Evolutionary conservation across 1,140 invertebrate species (phyloP).

Genomic region (Ctenoplectra terminalis): DNA sequence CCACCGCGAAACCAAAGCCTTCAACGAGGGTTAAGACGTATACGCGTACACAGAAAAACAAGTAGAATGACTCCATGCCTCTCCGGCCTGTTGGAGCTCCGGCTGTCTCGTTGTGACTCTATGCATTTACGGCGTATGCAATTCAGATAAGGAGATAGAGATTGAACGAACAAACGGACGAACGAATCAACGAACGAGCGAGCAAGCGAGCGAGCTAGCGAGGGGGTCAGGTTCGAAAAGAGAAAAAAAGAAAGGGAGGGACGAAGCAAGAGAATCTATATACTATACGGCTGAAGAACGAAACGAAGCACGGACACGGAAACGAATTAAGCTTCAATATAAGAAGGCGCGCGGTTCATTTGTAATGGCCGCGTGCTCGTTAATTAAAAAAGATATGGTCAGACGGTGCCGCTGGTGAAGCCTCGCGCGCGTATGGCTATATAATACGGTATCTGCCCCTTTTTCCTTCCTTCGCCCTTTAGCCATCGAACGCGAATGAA

Average conservation of each 20-base stretch:
- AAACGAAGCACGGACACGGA: slow-evolving; percentile 27
- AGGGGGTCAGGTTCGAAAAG: background rate
- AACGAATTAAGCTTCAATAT: slow-evolving; percentile 76
- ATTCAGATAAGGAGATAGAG: slow-evolving; percentile 10
- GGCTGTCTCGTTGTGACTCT: background rate
- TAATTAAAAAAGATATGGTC: slow-evolving; percentile 70
- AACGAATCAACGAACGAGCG: background rate
- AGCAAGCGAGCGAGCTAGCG: background rate
- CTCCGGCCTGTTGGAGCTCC: too few species aligned
- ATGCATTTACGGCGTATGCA: slow-evolving; percentile 18
- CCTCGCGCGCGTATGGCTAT: background rate
- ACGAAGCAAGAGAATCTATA: slow-evolving; percentile 7
- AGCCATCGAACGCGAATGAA: slow-evolving; percentile 44
- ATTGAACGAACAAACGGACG: background rate
- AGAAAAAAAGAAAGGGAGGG: slow-evolving; percentile 25
- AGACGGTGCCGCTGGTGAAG: slow-evolving; percentile 29
- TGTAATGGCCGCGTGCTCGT: slow-evolving; percentile 72
- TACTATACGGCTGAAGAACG: background rate
- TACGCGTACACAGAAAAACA: background rate
- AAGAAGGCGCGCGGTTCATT: slow-evolving; percentile 73
- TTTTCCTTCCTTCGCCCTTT: slow-evolving; percentile 24
- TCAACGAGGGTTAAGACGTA: slow-evolving; percentile 31
- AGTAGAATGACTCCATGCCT: slow-evolving; percentile 11
- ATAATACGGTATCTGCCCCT: slow-evolving; percentile 26
- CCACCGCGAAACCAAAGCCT: slow-evolving; percentile 38